Evolutionary conservation across 35 echinoderm and acorn worm species (phyloP).

Genomic region (Apostichopus parvimensis): DNA sequence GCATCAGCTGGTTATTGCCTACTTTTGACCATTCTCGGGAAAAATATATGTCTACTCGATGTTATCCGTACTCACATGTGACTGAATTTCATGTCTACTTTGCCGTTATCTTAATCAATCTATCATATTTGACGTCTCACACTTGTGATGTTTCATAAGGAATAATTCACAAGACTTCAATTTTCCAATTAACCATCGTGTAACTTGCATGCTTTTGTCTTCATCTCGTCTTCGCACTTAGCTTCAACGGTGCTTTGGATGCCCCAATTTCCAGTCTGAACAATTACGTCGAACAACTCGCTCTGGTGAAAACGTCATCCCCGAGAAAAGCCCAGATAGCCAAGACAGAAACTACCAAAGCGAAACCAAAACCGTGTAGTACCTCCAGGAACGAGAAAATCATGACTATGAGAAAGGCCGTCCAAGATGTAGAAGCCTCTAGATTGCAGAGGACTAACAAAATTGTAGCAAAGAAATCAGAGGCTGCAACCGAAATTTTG

Average conservation of each 20-base stretch:
- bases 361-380: background rate
- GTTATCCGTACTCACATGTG: too few species aligned
- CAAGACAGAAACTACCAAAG: background rate
- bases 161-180: background rate
- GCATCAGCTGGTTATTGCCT: too few species aligned
- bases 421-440: background rate
- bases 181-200: background rate
- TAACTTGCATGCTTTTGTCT: too few species aligned
- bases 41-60: too few species aligned
- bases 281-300: background rate
- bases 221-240: background rate
- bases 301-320: background rate
- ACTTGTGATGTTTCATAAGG: too few species aligned
- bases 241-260: constrained; percentile 12
- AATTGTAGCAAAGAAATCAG: background rate
- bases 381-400: background rate
- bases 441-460: background rate
- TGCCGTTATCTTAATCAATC: too few species aligned
- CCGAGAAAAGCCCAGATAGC: background rate
- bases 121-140: too few species aligned
- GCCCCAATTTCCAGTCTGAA: background rate
- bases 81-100: too few species aligned
- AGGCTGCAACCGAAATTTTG: background rate
- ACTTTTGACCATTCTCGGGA: too few species aligned
- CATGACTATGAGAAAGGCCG: background rate